A percentile compares a stretch with the other conserved stretches of the same genome.
Conservation (phyloP, 2,888 invertebrate species). For the Anaspis maculata region DNA sequence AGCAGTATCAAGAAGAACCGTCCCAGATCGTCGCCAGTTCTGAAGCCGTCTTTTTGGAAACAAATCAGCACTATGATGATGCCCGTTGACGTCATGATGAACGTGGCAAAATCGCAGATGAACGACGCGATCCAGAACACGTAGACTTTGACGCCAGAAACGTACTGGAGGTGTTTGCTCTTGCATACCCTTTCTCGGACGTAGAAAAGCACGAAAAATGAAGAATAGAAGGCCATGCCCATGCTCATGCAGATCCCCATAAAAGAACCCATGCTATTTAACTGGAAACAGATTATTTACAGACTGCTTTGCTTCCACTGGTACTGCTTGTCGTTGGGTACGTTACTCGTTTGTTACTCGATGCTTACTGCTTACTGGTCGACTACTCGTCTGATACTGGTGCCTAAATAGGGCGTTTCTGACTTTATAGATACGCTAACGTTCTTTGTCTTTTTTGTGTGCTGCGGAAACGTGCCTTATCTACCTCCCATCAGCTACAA, state of each 20-base stretch:
- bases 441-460: too few relatives aligned
- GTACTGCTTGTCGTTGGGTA: too few relatives aligned
- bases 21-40: conserved; percentile 45
- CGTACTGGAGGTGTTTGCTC: conserved; percentile 62
- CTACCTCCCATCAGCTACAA: too few relatives aligned
- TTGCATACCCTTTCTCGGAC: conserved; percentile 59
- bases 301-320: too few relatives aligned
- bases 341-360: too few relatives aligned
- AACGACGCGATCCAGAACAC: conserved; percentile 64
- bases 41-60: conserved; percentile 60
- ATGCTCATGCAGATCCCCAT: conserved; percentile 62
- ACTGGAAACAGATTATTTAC: conserved; percentile 17
- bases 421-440: too few relatives aligned
- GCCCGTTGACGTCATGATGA: conserved; percentile 48
- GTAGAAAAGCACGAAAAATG: conserved; percentile 54
- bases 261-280: conserved; percentile 46
- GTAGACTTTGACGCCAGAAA: conserved; percentile 58
- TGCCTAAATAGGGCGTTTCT: too few relatives aligned
- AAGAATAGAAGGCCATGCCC: conserved; percentile 61
- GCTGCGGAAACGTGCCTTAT: too few relatives aligned
- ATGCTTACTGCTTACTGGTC: too few relatives aligned
- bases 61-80: conserved; percentile 53
- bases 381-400: too few relatives aligned
- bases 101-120: conserved; percentile 59
- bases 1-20: conserved; percentile 56